Base-by-base conservation (phyloP, 1,140 invertebrate genomes). In the Asbolus verrucosus region DNA sequence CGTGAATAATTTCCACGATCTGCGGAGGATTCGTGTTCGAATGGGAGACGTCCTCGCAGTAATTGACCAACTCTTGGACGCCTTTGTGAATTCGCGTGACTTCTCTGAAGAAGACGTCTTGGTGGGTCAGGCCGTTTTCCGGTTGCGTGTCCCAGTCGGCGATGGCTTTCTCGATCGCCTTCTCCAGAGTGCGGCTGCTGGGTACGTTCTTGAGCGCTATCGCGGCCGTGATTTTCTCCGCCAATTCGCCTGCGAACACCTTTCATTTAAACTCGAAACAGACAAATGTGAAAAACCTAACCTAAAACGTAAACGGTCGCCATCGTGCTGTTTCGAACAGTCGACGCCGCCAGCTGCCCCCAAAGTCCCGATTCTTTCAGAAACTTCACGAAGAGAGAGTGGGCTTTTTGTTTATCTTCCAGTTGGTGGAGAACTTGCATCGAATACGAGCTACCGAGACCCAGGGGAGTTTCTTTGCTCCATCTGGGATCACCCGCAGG, bases 401-500 rank as follows among this genome's bases (percentile, higher is more conserved):
- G 84, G 1, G 92, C 93, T 76, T 90, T 88, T 73, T 91, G 89
- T 82, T 98, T 97, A 76, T 95, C 94, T 71, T 91, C 88, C 6
- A 98, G 80, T 80, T 96, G 94, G 72, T 91, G 89, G 0, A 87
- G 79, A 66, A 95, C 90, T 80, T 96, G 91, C 82, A 96, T 87
- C 1, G 93, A 91, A 30, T 85, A 82, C 0, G 88, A 89, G 72
- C 87, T 87, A 9, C 88, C 88, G n/a, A 89, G 76, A 9, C 81
- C 85, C 79, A 27, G 76, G 36, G 13, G 62, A 24, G 13, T 69
- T 69, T 66, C 73, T 69, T 69, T 82, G 75, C 38, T 86, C 93
- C 91, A 97, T 73, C 95, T 84, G 0, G 95, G 95, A 87, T 98
- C 95, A 43, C 92, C 88, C 1, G 90, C 88, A 4, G 95, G 96